A percentile compares a stretch with the other conserved stretches of the same genome.
These are phyloP conservation scores for Camponotus floridanus DNA, from an alignment of 1,140 invertebrate species.

Conservation along the genomic window DNA sequence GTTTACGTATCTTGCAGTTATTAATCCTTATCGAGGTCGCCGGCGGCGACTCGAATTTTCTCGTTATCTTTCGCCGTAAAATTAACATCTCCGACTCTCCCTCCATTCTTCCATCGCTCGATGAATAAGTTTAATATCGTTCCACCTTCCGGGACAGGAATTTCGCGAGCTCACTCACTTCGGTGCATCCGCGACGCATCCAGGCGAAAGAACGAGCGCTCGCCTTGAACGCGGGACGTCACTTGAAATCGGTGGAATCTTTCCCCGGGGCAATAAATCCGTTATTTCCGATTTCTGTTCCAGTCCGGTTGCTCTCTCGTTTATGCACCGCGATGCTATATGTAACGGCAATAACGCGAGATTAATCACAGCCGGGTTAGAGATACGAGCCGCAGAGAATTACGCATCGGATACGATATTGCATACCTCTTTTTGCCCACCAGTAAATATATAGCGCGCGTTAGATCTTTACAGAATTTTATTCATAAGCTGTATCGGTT, in stretches of 20 bases:
- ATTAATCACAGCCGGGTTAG: constrained; percentile 55
- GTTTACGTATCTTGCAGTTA: constrained; percentile 27
- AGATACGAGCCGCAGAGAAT: constrained; percentile 53
- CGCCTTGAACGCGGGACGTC: constrained; percentile 7
- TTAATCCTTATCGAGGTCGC: constrained; percentile 44
- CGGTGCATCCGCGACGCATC: constrained; percentile 19
- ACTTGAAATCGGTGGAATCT: constrained; percentile 57
- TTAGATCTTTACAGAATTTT: constrained; percentile 49
- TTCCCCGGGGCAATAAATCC: constrained; percentile 46
- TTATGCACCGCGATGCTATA: background rate
- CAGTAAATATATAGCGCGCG: constrained; percentile 42
- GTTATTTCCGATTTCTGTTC: constrained; percentile 50
- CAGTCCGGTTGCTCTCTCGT: constrained; percentile 7
- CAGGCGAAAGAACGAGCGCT: constrained; percentile 16
- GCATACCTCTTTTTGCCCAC: constrained; percentile 27
- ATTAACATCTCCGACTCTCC: constrained; percentile 37
- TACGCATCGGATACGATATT: constrained; percentile 45
- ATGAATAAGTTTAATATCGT: constrained; percentile 45
- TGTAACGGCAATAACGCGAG: constrained; percentile 45
- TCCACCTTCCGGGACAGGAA: background rate
- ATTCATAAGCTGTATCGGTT: constrained; percentile 39
- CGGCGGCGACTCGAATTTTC: constrained; percentile 46
- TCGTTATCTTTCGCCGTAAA: constrained; percentile 46
- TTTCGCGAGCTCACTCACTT: constrained; percentile 18
- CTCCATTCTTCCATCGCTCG: background rate